phyloP scores from a whole-genome alignment of 1,140 invertebrate genomes.

The Aricia agestis region DNA sequence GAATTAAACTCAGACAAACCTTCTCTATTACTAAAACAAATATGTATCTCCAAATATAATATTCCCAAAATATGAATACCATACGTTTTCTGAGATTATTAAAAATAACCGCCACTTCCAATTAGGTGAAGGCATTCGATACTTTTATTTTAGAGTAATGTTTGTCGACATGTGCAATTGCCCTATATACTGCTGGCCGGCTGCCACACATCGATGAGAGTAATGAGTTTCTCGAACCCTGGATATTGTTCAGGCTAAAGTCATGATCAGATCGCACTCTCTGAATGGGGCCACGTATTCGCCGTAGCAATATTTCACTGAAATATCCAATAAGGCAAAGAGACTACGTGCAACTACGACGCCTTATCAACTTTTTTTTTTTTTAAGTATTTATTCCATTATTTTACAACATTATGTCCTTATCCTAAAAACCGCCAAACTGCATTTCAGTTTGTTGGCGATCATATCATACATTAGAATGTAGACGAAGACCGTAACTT shows the following conservation, averaged over 20 bases:
- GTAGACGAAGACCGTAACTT: no score
- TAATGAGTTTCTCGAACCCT: conserved; percentile 14
- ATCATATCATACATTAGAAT: no score
- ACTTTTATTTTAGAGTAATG: conserved; percentile 10
- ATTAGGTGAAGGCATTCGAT: conserved; percentile 1
- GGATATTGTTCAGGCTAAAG: not conserved
- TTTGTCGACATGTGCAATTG: conserved; percentile 5
- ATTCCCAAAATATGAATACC: not conserved
- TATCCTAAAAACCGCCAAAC: no score
- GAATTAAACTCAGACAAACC: no score
- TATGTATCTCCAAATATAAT: not conserved
- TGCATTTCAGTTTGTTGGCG: no score
- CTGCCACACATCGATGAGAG: conserved; percentile 11
- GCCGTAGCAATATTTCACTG: not conserved
- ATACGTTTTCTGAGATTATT: conserved; percentile 4
- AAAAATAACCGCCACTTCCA: not conserved
- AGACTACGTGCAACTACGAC: no score
- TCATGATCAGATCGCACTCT: conserved; percentile 8
- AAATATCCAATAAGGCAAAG: no score
- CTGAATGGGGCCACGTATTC: not conserved
- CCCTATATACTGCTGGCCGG: conserved; percentile 7
- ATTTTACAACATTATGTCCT: no score
- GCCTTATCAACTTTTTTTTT: no score
- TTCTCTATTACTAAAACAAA: not conserved
- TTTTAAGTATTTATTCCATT: no score